These are phyloP conservation scores for Nycticorax nycticorax DNA, from an alignment of 2,113 vertebrate genomes.

Conservation along the genomic window DNA sequence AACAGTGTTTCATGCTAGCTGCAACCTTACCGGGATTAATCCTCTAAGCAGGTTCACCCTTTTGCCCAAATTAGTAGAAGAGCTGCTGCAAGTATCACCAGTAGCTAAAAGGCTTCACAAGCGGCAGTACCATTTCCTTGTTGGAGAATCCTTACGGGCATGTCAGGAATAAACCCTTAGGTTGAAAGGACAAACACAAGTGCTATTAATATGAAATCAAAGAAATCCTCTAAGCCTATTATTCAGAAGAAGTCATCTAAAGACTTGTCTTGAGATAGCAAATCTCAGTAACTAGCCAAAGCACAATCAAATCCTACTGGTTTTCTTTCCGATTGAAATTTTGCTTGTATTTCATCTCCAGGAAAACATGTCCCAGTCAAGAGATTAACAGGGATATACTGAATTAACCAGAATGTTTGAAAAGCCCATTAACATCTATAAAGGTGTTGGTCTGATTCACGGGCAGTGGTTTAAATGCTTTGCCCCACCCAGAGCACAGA, in stretches of 20 bases:
- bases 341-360: constrained; percentile 17
- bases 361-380: background rate
- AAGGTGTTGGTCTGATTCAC: background rate
- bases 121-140: background rate
- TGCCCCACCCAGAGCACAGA: background rate
- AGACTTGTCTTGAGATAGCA: background rate
- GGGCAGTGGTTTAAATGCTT: background rate
- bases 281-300: background rate
- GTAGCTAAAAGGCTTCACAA: background rate
- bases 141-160: background rate
- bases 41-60: background rate
- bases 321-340: constrained; percentile 7
- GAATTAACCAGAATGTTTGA: background rate
- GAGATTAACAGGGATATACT: constrained; percentile 23
- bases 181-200: background rate
- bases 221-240: background rate
- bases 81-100: background rate
- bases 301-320: background rate
- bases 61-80: background rate
- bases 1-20: background rate
- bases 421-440: background rate
- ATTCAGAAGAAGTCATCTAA: background rate
- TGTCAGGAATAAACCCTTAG: background rate
- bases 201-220: background rate
- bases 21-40: background rate